Conservation (phyloP, 2,113 vertebrate species). For the Eulemur macaco region DNA sequence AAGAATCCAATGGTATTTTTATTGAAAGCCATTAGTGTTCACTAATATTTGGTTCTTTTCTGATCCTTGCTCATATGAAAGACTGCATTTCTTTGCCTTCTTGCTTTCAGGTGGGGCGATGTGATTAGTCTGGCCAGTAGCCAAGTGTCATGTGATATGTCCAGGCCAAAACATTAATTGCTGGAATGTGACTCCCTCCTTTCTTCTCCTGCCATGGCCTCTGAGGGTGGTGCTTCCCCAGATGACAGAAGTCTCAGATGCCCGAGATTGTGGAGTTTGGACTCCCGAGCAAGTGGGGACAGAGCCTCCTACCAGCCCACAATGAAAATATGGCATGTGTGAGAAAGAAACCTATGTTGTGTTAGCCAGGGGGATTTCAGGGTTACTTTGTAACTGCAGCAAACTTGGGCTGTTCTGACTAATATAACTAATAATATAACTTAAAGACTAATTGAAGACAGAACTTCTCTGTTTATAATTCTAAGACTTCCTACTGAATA, state of each 20-base stretch:
- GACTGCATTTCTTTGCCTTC: neutral
- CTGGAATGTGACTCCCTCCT: neutral
- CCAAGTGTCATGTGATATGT: neutral
- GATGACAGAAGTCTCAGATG: neutral
- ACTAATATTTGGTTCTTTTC: neutral
- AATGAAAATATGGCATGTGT: neutral
- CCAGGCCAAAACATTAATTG: neutral
- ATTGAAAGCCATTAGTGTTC: neutral
- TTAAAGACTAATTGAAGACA: neutral
- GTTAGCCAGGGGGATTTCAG: neutral
- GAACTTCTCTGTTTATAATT: neutral
- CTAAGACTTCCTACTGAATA: neutral
- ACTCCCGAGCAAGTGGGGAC: neutral
- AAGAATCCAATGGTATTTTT: neutral
- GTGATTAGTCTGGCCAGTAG: neutral
- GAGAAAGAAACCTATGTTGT: neutral
- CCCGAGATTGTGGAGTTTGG: neutral
- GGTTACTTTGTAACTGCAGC: neutral
- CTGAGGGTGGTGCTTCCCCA: neutral
- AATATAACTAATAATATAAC: neutral
- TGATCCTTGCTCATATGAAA: neutral
- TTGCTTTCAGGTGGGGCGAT: neutral
- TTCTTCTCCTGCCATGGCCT: neutral
- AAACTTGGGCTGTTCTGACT: neutral
- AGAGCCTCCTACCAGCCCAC: neutral